Conservation (phyloP, 2,888 invertebrate species). For the Helleia helle region DNA sequence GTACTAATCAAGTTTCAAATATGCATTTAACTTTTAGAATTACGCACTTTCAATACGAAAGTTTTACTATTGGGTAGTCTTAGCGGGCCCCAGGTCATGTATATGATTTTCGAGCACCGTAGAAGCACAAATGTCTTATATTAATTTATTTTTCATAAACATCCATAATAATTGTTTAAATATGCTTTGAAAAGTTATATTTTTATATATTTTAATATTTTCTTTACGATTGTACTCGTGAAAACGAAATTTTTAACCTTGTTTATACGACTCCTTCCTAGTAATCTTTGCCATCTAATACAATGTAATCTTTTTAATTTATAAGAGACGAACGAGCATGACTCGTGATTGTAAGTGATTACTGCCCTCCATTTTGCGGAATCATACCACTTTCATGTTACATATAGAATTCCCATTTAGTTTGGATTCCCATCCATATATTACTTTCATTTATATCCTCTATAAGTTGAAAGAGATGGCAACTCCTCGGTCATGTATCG, state of each 20-base stretch:
- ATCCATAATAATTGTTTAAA: not conserved
- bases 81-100: not conserved
- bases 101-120: slow-evolving; percentile 2
- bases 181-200: slow-evolving; percentile 7
- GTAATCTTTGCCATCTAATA: too few relatives aligned
- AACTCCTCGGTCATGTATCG: too few relatives aligned
- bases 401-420: too few relatives aligned
- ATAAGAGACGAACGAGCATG: too few relatives aligned
- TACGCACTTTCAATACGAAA: slow-evolving; percentile 13
- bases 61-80: not conserved
- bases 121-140: slow-evolving; percentile 4
- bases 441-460: too few relatives aligned
- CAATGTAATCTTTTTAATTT: too few relatives aligned
- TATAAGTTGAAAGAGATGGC: too few relatives aligned
- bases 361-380: too few relatives aligned
- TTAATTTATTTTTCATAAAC: slow-evolving; percentile 4
- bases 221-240: slow-evolving; percentile 1
- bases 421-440: too few relatives aligned
- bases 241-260: not conserved
- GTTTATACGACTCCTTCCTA: not conserved
- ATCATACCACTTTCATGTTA: too few relatives aligned
- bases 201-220: slow-evolving; percentile 1
- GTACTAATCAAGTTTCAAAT: slow-evolving; percentile 36
- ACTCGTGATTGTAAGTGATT: not conserved
- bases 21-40: slow-evolving; percentile 34